Conservation (phyloP, 2,113 vertebrate genomes). For the Paradisaea rubra region DNA sequence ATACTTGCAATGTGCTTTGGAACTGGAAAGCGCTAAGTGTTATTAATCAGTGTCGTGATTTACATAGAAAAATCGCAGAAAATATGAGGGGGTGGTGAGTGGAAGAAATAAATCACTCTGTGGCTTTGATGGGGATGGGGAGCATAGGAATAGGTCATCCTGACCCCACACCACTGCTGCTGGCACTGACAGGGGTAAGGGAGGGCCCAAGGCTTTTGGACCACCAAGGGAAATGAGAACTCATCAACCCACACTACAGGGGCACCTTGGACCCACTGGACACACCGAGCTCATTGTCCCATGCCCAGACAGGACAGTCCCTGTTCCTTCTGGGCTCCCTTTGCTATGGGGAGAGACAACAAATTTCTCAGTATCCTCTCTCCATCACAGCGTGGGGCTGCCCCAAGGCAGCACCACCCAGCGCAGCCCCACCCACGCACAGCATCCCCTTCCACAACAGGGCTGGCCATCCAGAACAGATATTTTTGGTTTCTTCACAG, state of each 20-base stretch:
- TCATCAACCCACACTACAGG: neutral
- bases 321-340: neutral
- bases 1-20: neutral
- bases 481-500: neutral
- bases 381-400: fast-evolving
- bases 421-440: fast-evolving
- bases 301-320: neutral
- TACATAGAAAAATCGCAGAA: slow-evolving; percentile 16
- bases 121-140: neutral
- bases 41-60: slow-evolving; percentile 22
- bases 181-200: neutral
- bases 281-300: fast-evolving
- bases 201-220: neutral
- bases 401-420: neutral
- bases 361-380: neutral
- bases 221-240: fast-evolving
- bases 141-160: neutral
- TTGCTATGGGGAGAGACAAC: neutral
- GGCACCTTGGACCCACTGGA: neutral
- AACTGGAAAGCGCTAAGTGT: neutral
- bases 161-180: neutral
- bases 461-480: neutral
- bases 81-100: neutral
- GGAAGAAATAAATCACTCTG: neutral
- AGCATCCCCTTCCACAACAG: fast-evolving